Percentiles rank a stretch among this genome's conserved stretches.
These are phyloP conservation scores for Beris morrisii DNA, from an alignment of 2,888 invertebrate genomes.

Conservation along the genomic window DNA sequence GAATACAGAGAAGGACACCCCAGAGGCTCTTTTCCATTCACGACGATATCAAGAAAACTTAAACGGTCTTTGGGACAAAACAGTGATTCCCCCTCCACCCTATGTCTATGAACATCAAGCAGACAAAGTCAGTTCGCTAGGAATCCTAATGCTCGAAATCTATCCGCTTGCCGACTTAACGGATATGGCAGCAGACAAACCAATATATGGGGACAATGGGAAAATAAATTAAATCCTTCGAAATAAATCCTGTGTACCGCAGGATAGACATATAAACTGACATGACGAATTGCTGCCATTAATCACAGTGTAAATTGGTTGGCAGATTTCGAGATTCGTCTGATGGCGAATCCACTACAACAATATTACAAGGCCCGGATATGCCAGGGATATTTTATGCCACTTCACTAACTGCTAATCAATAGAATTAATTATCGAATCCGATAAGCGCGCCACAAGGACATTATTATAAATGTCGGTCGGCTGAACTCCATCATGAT, in stretches of 20 bases:
- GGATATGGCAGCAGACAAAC: background rate
- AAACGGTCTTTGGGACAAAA: too few species aligned
- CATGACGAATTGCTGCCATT: conserved; percentile 34
- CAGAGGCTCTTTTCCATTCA: too few species aligned
- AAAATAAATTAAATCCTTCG: conserved; percentile 33
- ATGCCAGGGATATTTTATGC: background rate
- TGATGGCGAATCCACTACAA: conserved; percentile 11
- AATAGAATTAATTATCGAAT: conserved; percentile 33
- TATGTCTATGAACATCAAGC: too few species aligned
- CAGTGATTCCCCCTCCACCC: too few species aligned
- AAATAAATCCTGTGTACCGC: conserved; percentile 30
- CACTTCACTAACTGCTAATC: conserved; percentile 28
- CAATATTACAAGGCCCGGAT: conserved; percentile 7
- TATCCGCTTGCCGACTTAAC: too few species aligned
- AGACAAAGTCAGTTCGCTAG: too few species aligned
- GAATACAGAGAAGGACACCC: too few species aligned
- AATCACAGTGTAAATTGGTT: conserved; percentile 33
- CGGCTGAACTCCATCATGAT: too few species aligned
- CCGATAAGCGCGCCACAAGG: conserved; percentile 12
- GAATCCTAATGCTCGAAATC: too few species aligned
- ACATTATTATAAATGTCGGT: too few species aligned
- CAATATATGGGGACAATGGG: conserved; percentile 19
- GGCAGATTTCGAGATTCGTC: conserved; percentile 18
- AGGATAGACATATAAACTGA: conserved; percentile 33
- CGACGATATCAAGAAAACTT: too few species aligned